These are phyloP conservation scores for Drosophila meridionalis DNA, from an alignment of 2,888 invertebrate species.

Conservation along the genomic window DNA sequence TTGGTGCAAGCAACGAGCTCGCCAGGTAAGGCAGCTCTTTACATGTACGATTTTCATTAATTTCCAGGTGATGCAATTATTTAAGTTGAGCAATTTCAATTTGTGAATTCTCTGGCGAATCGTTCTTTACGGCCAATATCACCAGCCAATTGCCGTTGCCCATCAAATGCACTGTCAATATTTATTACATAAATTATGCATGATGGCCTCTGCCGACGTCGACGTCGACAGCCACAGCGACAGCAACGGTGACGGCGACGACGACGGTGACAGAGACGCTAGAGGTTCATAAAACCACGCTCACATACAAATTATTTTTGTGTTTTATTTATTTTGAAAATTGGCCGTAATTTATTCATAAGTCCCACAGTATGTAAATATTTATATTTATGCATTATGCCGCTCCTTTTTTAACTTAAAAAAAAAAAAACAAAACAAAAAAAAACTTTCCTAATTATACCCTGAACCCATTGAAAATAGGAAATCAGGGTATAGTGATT, in stretches of 20 bases:
- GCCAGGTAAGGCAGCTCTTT: not conserved
- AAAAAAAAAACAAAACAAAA: not conserved
- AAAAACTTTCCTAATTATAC: not conserved
- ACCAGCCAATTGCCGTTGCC: slow-evolving; percentile 14
- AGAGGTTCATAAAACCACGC: slow-evolving; percentile 43
- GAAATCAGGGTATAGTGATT: too few species aligned
- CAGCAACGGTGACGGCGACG: not conserved
- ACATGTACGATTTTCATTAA: slow-evolving; percentile 6
- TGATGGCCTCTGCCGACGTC: slow-evolving; percentile 32
- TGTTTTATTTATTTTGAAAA: slow-evolving; percentile 79
- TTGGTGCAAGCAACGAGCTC: not conserved
- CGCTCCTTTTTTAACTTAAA: slow-evolving; percentile 10
- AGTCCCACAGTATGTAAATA: slow-evolving; percentile 72
- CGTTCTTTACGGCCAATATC: slow-evolving; percentile 38
- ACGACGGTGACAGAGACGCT: not conserved
- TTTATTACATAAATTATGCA: slow-evolving; percentile 71
- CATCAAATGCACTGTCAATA: slow-evolving; percentile 70
- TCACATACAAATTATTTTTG: slow-evolving; percentile 74
- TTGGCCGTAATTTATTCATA: slow-evolving; percentile 77
- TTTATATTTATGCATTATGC: slow-evolving; percentile 76
- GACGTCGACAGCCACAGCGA: not conserved
- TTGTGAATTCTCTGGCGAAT: slow-evolving; percentile 40
- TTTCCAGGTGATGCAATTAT: slow-evolving; percentile 22
- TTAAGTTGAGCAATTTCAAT: slow-evolving; percentile 32
- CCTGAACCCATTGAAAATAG: too few species aligned